A percentile compares a stretch with the other conserved stretches of the same genome.
These are phyloP conservation scores for Aspidiotus rigidus DNA, from an alignment of 2,888 invertebrate species.

Conservation along the genomic window DNA sequence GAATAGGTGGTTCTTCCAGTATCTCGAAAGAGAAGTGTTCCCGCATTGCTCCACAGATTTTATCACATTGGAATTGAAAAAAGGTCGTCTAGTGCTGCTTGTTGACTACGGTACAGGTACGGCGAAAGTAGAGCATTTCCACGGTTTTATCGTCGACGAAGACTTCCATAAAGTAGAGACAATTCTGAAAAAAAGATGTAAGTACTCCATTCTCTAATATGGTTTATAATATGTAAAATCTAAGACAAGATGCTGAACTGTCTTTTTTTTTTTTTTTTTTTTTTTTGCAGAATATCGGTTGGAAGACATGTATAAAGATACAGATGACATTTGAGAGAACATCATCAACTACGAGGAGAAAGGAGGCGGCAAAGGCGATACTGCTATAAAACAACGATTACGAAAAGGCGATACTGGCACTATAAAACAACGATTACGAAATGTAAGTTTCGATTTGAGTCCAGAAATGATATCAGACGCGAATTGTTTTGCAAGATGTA, in stretches of 20 bases:
- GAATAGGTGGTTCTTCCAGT: constrained; percentile 30
- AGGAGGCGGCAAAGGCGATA: constrained; percentile 95
- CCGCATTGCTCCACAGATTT: constrained; percentile 56
- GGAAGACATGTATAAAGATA: constrained; percentile 78
- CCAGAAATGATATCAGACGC: too few relatives aligned
- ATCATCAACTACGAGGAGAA: constrained; percentile 97
- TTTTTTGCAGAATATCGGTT: too few relatives aligned
- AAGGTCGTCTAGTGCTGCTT: constrained; percentile 72
- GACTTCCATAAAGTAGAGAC: constrained; percentile 81
- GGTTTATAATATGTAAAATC: not conserved
- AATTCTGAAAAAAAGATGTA: constrained; percentile 49
- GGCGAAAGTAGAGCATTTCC: constrained; percentile 56
- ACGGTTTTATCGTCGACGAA: constrained; percentile 69
- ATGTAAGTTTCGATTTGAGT: too few relatives aligned
- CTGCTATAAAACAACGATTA: too few relatives aligned
- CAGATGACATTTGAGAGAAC: constrained; percentile 93
- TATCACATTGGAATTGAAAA: constrained; percentile 73
- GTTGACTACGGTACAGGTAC: constrained; percentile 84
- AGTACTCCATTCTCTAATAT: constrained; percentile 34
- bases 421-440: too few relatives aligned
- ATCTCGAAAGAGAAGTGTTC: too few relatives aligned
- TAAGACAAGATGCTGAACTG: not conserved
- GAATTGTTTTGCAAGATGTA: too few relatives aligned
- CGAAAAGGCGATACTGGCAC: too few relatives aligned
- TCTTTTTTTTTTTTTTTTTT: too few relatives aligned